Base-by-base conservation (phyloP, 2,888 invertebrate genomes). In the Polietes domitor region DNA sequence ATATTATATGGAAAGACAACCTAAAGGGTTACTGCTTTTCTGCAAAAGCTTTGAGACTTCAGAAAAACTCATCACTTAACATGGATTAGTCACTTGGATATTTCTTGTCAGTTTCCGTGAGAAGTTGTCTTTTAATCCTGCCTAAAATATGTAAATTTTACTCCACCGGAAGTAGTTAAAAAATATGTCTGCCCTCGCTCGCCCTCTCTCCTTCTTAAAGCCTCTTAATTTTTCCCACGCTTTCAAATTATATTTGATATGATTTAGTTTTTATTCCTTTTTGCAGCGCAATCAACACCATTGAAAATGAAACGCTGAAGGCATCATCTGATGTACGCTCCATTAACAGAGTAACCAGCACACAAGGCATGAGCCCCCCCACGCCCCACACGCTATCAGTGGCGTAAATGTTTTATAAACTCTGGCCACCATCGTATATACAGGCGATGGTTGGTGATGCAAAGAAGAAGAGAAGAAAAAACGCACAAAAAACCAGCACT, bases 231-330 rank as follows among this genome's bases (percentile, higher is more conserved):
- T 37, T 65, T 65, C 65, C 37, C 65, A 65, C 65, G 65, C 41
- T 63, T 63, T 37, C 12, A 28, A 63, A 65, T 37, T 37, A 1
- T n/a, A 5, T 32, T 47, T 53, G 53, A 65, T 19, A 65, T 17
- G 21, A 65, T 10, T 65, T 65, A n/a, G 9, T 65, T n/a, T 65
- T 61, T 61, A 17, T 17, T 21, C 17, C 21, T 1, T 65, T 41
- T 7, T 0, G 19, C 41, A 37, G 41, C 37, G 10, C 10, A 61
- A 41, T 65, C 65, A 41, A 65, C 37, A 65, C 19, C 65, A 65
- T n/a, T 65, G 65, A 65, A 41, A 65, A 65, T 65, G 65, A n/a
- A 65, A 7, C 65, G 65, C 65, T 17, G 9, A 17, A 65, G 65
- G 65, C 65, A 19, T 61, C 28, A 61, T 15, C 17, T 17, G 26